Base-by-base conservation (phyloP, 2,888 invertebrate genomes). In the Heliothis peltigera region DNA sequence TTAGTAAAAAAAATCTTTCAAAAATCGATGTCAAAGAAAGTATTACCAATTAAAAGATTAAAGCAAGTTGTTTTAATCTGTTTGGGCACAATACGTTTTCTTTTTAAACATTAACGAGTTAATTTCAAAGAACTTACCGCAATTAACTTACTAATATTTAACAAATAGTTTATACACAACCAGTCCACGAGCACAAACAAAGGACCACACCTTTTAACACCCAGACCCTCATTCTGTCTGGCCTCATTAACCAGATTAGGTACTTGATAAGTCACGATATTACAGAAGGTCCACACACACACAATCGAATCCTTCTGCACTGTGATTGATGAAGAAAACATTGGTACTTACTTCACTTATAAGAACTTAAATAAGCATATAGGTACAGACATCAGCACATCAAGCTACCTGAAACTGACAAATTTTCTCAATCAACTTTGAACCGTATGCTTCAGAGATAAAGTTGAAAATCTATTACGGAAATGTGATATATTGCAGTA, bases 221-320 rank as follows among this genome's bases (percentile, higher is more conserved):
- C 57, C 66, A 53, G 21, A 2, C 67, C 72, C 65, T 69, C 64
- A 66, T 53, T 55, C 67, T 68, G 74, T 65, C 75, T 67, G 21
- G 60, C 46, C 44, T 65, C 48, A 75, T 78, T 72, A 75, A 49
- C 42, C 32, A 8, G 19, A 48, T 57, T 59, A 48, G 32, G 32
- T 3, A 12, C 46, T 28, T 44, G 46, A 56, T 21, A 39, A 2
- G 5, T 19, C 59, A 62, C 2, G 18, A 2, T 15, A 46, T 1
- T 6, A 18, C 74, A 68, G 72, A 73, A 73, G 68, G 3, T 57
- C 39, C 15, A 39, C n/a, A n/a, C n/a, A n/a, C n/a, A n/a, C n/a
- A n/a, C 39, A n/a, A 39, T 39, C n/a, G 1, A 32, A n/a, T n/a
- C 35, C 15, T 15, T 5, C 35, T 35, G 35, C 46, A 6, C n/a